Percentiles rank a stretch among this genome's conserved stretches.
These are phyloP conservation scores for Elanoides forficatus DNA, from an alignment of 2,113 vertebrate genomes.

Conservation along the genomic window DNA sequence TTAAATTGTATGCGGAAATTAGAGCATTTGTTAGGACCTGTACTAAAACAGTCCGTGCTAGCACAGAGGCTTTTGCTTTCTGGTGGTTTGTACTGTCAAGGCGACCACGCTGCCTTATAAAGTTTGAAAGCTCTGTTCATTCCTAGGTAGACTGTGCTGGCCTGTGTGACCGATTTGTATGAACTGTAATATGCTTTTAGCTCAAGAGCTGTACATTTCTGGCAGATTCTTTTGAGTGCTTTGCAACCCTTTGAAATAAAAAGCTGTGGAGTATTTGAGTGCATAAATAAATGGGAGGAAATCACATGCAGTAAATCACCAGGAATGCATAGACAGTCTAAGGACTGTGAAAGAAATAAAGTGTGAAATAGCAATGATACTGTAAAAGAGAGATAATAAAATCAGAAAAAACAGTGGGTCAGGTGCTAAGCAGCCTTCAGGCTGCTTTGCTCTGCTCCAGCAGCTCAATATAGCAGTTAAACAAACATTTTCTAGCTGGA, in stretches of 20 bases:
- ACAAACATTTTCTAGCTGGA: background rate
- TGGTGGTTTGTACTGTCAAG: background rate
- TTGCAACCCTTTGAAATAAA: slow-evolving; percentile 10
- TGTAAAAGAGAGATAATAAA: slow-evolving; percentile 55
- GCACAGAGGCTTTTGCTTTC: background rate
- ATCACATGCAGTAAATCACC: slow-evolving; percentile 64
- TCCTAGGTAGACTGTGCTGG: background rate
- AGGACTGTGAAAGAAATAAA: slow-evolving; percentile 65
- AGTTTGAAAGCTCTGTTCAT: background rate
- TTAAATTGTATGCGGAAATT: background rate
- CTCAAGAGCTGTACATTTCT: background rate
- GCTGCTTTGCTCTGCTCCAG: background rate
- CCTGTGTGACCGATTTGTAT: background rate
- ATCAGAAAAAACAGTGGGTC: background rate
- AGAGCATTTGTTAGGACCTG: background rate
- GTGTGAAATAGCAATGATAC: slow-evolving; percentile 70
- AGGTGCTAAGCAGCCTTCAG: background rate
- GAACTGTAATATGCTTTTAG: background rate
- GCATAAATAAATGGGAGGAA: slow-evolving; percentile 49
- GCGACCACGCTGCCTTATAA: background rate
- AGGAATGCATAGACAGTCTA: slow-evolving; percentile 34
- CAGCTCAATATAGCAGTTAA: background rate
- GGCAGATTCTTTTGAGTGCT: background rate
- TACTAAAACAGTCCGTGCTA: background rate
- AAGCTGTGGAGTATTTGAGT: background rate